These are phyloP conservation scores for Choloepus didactylus DNA, from an alignment of 2,797 vertebrate genomes.

Conservation along the genomic window DNA sequence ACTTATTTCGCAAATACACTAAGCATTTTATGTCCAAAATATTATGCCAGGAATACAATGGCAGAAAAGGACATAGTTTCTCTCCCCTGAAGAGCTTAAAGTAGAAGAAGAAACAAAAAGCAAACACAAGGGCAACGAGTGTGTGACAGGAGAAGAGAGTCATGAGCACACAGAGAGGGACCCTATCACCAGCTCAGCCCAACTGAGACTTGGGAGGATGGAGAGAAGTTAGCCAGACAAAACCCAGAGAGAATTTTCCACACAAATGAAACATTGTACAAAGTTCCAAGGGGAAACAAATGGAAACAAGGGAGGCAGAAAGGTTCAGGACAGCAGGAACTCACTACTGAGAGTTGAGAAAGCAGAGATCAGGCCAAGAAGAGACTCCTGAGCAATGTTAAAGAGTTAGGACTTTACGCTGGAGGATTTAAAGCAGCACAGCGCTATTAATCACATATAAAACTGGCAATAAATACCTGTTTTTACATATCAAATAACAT, in stretches of 20 bases:
- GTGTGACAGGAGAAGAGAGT: neutral
- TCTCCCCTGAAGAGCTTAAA: neutral
- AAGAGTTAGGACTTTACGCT: neutral
- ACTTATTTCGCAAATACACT: slow-evolving; percentile 5
- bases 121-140: neutral
- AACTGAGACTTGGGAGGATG: neutral
- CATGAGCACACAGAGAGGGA: neutral
- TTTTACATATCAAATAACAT: neutral
- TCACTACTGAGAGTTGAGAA: neutral
- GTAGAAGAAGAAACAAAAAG: neutral
- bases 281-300: neutral
- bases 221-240: neutral
- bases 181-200: neutral
- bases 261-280: neutral
- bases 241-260: neutral
- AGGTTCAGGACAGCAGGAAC: neutral
- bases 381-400: too few species aligned
- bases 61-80: neutral
- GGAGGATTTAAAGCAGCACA: neutral
- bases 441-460: neutral
- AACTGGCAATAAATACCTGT: neutral
- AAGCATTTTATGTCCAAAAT: neutral
- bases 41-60: neutral
- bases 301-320: neutral
- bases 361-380: neutral